Evolutionary conservation across 1,140 invertebrate genomes (phyloP), one percentile per base, ranked within the genome.

Genomic region (Brachionus rubens): DNA sequence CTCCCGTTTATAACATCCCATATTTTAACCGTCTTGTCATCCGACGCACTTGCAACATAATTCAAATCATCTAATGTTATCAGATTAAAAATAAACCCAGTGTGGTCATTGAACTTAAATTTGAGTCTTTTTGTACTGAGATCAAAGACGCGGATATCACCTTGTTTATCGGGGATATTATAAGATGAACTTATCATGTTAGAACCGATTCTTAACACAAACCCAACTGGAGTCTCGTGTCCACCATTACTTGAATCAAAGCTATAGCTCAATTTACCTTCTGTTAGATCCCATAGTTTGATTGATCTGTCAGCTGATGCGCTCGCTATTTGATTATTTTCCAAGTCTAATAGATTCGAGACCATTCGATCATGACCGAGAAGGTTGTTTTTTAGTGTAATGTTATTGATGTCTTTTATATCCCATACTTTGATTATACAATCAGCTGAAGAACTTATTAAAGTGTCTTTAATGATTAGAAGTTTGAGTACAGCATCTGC

Each of bases 391-490:
- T 10, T 21, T 12, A 56, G 16, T 3, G 3, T 6, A 10, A 56
- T 24, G 19, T 56, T 33, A 6, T n/a, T 56, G 3, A 56, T 28
- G 24, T 65, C 59, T 9, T n/a, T 7, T 9, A 84, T 77, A 59
- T 84, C 80, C 83, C 83, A 85, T 0, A 85, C 79, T 90, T 99
- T 99, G 9, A 99, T 85, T 16, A 96, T 99, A 2, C 96, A 99
- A 87, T 99, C 97, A 12, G 93, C 91, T 86, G 95, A 97, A 9
- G 92, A 93, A 79, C 93, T 97, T 9, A 97, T 91, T 30, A 99
- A 85, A n/a, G 98, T 84, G 86, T 99, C 96, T 12, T 94, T 91
- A 24, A 96, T 96, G 94, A 79, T 80, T 76, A 54, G 3, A 5
- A 50, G 12, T 50, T 19, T 3, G 12, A 50, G 48, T 5, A 68